Percentiles rank a stretch among this genome's conserved stretches.
phyloP scores from a whole-genome alignment of 2,888 invertebrate genomes.

The Bursaphelenchus okinawaensis region DNA sequence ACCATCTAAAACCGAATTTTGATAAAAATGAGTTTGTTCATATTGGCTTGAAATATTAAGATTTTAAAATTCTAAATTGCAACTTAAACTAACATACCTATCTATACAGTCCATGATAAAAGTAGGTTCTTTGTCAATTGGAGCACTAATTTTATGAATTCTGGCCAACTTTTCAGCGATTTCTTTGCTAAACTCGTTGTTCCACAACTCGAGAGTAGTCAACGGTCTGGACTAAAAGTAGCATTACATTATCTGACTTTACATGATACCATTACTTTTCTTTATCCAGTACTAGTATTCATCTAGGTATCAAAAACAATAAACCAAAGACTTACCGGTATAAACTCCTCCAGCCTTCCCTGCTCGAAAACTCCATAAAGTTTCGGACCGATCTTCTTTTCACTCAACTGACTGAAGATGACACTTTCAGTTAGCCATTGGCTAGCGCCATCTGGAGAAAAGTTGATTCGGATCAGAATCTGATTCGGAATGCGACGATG shows the following conservation, averaged over 20 bases:
- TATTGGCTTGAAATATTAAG: no score
- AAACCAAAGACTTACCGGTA: slow-evolving; percentile 66
- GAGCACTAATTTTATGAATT: slow-evolving; percentile 81
- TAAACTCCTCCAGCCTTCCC: slow-evolving; percentile 90
- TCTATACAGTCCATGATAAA: slow-evolving; percentile 59
- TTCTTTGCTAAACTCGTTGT: slow-evolving; percentile 71
- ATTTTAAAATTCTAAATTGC: neutral
- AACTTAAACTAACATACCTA: neutral
- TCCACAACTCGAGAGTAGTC: slow-evolving; percentile 72
- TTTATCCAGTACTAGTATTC: neutral
- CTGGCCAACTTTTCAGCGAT: slow-evolving; percentile 88
- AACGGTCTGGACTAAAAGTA: slow-evolving; percentile 74
- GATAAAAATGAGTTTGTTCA: no score
- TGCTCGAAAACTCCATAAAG: slow-evolving; percentile 91
- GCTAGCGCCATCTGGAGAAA: slow-evolving; percentile 75
- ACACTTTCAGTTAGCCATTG: slow-evolving; percentile 85
- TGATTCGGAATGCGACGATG: slow-evolving; percentile 63
- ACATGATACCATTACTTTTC: neutral
- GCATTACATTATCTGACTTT: neutral
- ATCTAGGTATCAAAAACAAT: neutral
- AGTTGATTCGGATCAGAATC: slow-evolving; percentile 86
- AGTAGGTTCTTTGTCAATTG: slow-evolving; percentile 85
- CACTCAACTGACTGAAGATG: slow-evolving; percentile 87
- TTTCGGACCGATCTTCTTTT: slow-evolving; percentile 83
- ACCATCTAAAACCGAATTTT: neutral